Evolutionary conservation across 1,140 invertebrate species (phyloP), one percentile per base, ranked within the genome.

Genomic region (Drosophila ambigua): DNA sequence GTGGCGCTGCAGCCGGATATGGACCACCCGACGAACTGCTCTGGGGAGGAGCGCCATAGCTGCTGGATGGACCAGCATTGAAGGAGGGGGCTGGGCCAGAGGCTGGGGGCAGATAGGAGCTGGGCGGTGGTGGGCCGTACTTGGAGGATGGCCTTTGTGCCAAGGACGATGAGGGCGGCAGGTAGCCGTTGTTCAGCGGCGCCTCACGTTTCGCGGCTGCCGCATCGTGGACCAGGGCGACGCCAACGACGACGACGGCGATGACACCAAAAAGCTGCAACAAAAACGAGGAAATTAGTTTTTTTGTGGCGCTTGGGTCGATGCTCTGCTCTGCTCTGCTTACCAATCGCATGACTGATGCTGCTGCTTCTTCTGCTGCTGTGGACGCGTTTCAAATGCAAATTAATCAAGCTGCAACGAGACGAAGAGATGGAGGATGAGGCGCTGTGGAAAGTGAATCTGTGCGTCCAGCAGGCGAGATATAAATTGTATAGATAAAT

Each of bases 11-110:
- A 28, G 92, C 74, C 20, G 84, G 82, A 72, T 92, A 93, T 0
- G 90, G 83, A 0, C 85, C 85, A 4, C 87, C 78, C 15, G 77
- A 76, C 1, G 76, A 74, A 13, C 51, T 50, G 6, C 73, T 62
- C 24, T 13, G 24, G 11, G 72, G 46, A 9, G 92, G 92, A 15
- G 93, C 93, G 23, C 93, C 92, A 71, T 93, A 93, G 54, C 92
- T 91, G 44, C 90, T 92, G 48, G 92, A 93, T 1, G 93, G 92
- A 23, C 91, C 92, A 16, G 90, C 54, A 64, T 78, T 79, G 78
- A 89, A 72, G 53, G 90, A 74, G 4, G 76, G 89, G 5, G 91
- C 90, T 5, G 91, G 92, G 2, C 92, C 89, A 1, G 90, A 90
- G 20, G 92, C 90, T 8, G 92, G 90, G 13, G 90, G 90, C 61